Base-by-base conservation (phyloP, 92 coral and sea anemone species). In the Nematostella vectensis region DNA sequence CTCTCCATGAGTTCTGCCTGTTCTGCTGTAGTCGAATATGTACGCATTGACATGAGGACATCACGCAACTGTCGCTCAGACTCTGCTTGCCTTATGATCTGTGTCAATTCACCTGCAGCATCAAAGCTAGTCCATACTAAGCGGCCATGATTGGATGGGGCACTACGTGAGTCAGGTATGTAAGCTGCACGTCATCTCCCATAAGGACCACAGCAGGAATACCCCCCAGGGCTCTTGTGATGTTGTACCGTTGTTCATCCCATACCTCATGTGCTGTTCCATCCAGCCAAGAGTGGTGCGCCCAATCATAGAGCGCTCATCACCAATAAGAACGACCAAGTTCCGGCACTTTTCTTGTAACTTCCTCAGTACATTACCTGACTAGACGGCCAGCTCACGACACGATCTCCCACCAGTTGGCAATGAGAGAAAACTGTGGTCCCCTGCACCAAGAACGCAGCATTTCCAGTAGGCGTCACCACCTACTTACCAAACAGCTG, bases 121-220 rank as follows among this genome's bases (percentile, higher is more conserved):
- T 70, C 68, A 28, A 60, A 50, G 16, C 23, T 6, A n/a, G 62
- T 70, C 76, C 76, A 70, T 27, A 70, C 75, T 31, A 69, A 42
- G 9, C 61, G 61, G 16, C 76, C 76, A 59, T 69, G 42, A 15
- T 36, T 36, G 8, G 42, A 36, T 8, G 42, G 9, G 15, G 8
- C 15, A 36, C 15, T 36, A 8, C 42, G 15, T 15, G 42, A 36
- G 15, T 36, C 42, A 36, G 42, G 9, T 8, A 36, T 36, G 15
- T 36, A 36, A 8, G 42, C 42, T 36, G 42, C 42, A 36, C 42
- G 15, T 36, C 15, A 15, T 36, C 42, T 8, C 42, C 42, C 42
- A 36, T 36, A 8, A 36, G 42, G 8, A 36, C 42, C 15, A 36
- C 15, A 36, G 15, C 15, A 8, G 42, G 42, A 36, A 36, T 15